Evolutionary conservation across 2,888 invertebrate genomes (phyloP).

Genomic region (Metopia argyrocephala): DNA sequence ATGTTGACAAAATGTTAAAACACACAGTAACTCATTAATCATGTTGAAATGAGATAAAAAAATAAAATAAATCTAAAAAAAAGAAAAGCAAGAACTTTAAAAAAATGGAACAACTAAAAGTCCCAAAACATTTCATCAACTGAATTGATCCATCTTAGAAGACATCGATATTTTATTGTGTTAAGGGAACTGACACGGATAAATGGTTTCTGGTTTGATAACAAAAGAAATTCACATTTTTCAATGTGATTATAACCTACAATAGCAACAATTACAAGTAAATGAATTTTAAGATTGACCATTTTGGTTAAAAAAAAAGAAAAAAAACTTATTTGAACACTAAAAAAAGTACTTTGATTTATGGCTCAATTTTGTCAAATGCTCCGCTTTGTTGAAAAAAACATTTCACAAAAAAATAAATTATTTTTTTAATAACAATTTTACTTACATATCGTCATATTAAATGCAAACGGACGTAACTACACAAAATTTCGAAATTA

Average conservation of each 20-base stretch:
- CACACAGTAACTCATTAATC: slow-evolving; percentile 58
- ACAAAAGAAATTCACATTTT: background rate
- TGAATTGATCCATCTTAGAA: background rate
- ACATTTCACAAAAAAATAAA: background rate
- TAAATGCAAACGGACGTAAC: too few relatives aligned
- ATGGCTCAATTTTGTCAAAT: slow-evolving; percentile 44
- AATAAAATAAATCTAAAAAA: background rate
- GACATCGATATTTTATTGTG: background rate
- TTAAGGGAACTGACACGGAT: slow-evolving; percentile 42
- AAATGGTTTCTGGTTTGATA: slow-evolving; percentile 43
- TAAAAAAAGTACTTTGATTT: slow-evolving; percentile 51
- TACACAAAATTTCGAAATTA: too few relatives aligned
- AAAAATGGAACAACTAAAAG: background rate
- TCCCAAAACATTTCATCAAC: background rate
- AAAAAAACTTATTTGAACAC: slow-evolving; percentile 4
- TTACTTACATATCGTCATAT: too few relatives aligned
- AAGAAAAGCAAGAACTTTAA: background rate
- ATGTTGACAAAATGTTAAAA: slow-evolving; percentile 63
- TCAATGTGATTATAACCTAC: slow-evolving; percentile 22
- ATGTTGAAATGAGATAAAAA: slow-evolving; percentile 24
- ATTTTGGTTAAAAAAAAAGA: slow-evolving; percentile 10
- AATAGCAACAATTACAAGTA: slow-evolving; percentile 4
- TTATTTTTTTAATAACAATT: too few relatives aligned
- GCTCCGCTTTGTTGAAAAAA: background rate
- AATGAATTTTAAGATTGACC: slow-evolving; percentile 39